Percentiles rank a stretch among this genome's conserved stretches.
Evolutionary conservation across 2,888 invertebrate genomes (phyloP).

Genomic region (Saturnia japonica): DNA sequence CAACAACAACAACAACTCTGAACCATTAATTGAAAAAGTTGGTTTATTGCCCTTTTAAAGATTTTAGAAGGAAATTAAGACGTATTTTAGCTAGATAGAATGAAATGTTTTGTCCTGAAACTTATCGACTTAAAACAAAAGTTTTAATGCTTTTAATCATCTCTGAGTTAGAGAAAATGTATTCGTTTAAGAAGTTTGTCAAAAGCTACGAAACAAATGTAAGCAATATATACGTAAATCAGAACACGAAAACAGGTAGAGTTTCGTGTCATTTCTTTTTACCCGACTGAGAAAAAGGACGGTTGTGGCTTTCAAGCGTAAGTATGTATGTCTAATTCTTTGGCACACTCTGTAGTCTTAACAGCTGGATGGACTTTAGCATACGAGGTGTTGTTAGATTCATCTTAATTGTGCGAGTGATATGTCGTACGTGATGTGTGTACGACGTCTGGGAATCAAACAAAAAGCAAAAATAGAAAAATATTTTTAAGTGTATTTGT

Average conservation of each 20-base stretch:
- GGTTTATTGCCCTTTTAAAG: conserved; percentile 9
- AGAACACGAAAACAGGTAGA: background rate
- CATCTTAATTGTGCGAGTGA: too few species aligned
- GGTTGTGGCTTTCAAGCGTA: too few species aligned
- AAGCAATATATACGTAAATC: background rate
- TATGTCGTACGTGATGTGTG: too few species aligned
- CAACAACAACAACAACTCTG: background rate
- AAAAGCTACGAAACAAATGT: background rate
- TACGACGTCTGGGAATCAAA: too few species aligned
- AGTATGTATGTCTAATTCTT: too few species aligned
- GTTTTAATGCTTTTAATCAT: conserved; percentile 7
- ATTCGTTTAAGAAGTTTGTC: background rate
- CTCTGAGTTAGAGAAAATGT: background rate
- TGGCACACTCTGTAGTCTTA: too few species aligned
- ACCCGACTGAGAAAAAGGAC: too few species aligned
- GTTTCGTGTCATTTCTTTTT: background rate
- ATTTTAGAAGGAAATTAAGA: conserved; percentile 8
- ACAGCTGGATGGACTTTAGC: too few species aligned
- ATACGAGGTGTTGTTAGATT: too few species aligned
- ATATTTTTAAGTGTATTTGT: too few species aligned
- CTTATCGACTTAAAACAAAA: conserved; percentile 8
- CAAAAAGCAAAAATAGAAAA: too few species aligned
- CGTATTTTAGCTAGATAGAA: background rate
- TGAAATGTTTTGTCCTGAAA: conserved; percentile 6
- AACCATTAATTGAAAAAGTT: conserved; percentile 4